Percentiles rank a stretch among this genome's conserved stretches.
Conservation (phyloP, 2,888 invertebrate species). For the Ptychoptera contaminata region DNA sequence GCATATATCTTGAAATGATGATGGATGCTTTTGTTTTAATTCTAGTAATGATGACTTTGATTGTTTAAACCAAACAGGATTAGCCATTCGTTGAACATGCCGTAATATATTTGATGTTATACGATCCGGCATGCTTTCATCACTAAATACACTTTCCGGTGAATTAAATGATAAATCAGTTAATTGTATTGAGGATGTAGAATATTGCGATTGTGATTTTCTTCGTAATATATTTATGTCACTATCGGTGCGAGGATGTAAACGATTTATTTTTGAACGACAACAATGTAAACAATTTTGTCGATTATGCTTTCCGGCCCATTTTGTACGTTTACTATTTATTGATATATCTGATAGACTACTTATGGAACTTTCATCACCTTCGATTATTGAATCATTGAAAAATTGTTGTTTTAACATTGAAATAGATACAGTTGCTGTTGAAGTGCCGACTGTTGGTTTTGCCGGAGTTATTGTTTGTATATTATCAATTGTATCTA, state of each 20-base stretch:
- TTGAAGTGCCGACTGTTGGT: too few relatives aligned
- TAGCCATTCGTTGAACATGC: slow-evolving; percentile 57
- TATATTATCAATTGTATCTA: slow-evolving; percentile 20
- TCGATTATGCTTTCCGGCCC: slow-evolving; percentile 25
- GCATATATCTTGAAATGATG: slow-evolving; percentile 69
- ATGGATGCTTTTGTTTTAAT: slow-evolving; percentile 54
- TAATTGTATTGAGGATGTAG: slow-evolving; percentile 18
- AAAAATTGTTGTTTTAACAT: slow-evolving; percentile 23
- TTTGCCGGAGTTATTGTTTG: too few relatives aligned
- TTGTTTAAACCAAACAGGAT: slow-evolving; percentile 63
- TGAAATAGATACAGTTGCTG: slow-evolving; percentile 17
- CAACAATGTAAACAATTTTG: slow-evolving; percentile 26
- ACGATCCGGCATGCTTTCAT: slow-evolving; percentile 27
- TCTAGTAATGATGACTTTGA: slow-evolving; percentile 68
- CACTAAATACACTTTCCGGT: slow-evolving; percentile 30
- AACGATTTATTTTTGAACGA: slow-evolving; percentile 21
- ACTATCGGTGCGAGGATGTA: slow-evolving; percentile 15
- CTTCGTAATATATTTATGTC: slow-evolving; percentile 14
- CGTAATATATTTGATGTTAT: slow-evolving; percentile 39
- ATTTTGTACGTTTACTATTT: slow-evolving; percentile 26
- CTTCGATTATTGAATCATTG: slow-evolving; percentile 26
- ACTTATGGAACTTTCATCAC: slow-evolving; percentile 29
- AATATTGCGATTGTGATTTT: slow-evolving; percentile 12
- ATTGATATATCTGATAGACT: slow-evolving; percentile 31
- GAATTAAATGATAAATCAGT: slow-evolving; percentile 28